A percentile compares a stretch with the other conserved stretches of the same genome.
Evolutionary conservation across 2,888 invertebrate species (phyloP).

Genomic region (Drosophila formosana): DNA sequence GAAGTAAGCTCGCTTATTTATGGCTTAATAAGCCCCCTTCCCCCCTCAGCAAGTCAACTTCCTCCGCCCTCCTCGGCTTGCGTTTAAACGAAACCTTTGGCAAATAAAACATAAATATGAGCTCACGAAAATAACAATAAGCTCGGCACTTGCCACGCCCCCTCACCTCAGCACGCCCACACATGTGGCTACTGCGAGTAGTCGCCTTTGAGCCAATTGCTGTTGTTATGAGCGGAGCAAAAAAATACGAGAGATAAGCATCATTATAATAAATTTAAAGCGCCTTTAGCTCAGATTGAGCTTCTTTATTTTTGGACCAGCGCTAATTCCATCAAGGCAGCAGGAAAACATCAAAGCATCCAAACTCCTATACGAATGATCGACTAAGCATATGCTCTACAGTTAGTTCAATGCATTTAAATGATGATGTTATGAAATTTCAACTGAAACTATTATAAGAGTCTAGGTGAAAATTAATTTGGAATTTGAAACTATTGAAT

Average conservation of each 20-base stretch:
- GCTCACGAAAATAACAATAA: conserved; percentile 44
- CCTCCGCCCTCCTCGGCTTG: neutral
- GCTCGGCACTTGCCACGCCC: conserved; percentile 5
- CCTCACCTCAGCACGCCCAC: neutral
- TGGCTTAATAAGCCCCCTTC: conserved; percentile 65
- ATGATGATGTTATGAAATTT: too few species aligned
- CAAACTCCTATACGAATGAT: neutral
- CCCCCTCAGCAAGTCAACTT: neutral
- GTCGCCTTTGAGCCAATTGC: conserved; percentile 11
- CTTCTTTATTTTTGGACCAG: conserved; percentile 7
- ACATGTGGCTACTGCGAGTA: conserved; percentile 1
- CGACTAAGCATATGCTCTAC: neutral
- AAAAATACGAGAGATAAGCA: conserved; percentile 43
- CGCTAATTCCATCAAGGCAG: conserved; percentile 57
- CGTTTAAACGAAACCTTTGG: conserved; percentile 15
- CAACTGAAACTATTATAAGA: too few species aligned
- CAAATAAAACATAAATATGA: conserved; percentile 59
- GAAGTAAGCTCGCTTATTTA: conserved; percentile 61
- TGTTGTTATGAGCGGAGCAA: conserved; percentile 17
- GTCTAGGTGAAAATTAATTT: too few species aligned
- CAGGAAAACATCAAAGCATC: conserved; percentile 54
- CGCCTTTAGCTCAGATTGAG: conserved; percentile 39
- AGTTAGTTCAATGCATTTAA: too few species aligned
- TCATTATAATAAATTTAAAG: conserved; percentile 64
- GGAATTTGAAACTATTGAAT: too few species aligned